Evolutionary conservation across 2,797 vertebrate species (phyloP).

Genomic region (Toxotes lorentzi): DNA sequence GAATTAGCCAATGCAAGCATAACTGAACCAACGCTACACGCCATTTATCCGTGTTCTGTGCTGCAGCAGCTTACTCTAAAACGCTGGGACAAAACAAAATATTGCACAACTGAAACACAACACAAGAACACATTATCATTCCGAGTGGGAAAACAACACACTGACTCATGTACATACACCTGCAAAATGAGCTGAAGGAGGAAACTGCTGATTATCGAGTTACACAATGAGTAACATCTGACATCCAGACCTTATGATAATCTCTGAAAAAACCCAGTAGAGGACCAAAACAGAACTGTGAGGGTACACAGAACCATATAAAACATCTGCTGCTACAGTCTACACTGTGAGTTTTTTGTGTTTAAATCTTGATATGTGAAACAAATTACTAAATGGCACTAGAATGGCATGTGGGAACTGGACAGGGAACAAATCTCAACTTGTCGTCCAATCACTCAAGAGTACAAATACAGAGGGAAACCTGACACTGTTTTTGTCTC

Average conservation of each 20-base stretch:
- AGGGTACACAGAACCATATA: neutral
- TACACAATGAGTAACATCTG: slow-evolving; percentile 15
- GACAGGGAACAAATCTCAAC: neutral
- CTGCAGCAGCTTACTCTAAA: neutral
- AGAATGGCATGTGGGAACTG: neutral
- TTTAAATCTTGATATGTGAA: neutral
- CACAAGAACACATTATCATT: neutral
- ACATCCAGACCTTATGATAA: neutral
- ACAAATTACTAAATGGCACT: neutral
- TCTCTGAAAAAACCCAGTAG: neutral
- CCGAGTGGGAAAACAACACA: neutral
- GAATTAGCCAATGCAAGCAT: neutral
- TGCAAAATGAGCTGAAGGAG: slow-evolving; percentile 2
- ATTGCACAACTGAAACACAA: neutral
- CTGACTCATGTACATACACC: slow-evolving; percentile 16
- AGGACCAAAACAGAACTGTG: neutral
- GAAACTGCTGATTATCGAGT: slow-evolving; percentile 19
- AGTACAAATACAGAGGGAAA: slow-evolving; percentile 5
- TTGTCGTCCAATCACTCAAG: neutral
- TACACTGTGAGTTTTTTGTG: too few relatives aligned
- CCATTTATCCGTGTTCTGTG: neutral
- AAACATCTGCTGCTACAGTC: neutral
- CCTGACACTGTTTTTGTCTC: neutral
- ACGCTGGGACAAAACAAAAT: neutral
- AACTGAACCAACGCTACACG: neutral